These are phyloP conservation scores for Cyanoderma ruficeps DNA, from an alignment of 2,113 vertebrate genomes.

Conservation along the genomic window DNA sequence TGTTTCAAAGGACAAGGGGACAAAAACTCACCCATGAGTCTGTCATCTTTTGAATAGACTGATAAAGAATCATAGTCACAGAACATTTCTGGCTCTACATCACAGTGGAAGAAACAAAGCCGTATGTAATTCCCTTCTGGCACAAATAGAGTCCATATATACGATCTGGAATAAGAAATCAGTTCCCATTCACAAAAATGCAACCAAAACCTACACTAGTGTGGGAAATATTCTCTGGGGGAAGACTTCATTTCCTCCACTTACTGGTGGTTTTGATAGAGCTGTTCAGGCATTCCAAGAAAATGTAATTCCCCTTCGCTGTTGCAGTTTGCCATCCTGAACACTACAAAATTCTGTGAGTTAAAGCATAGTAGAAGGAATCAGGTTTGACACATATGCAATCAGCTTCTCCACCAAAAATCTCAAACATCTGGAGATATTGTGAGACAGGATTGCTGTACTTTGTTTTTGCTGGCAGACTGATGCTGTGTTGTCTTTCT, in stretches of 20 bases:
- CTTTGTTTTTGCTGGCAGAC: not conserved
- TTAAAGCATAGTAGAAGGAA: not conserved
- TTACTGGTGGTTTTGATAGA: conserved; percentile 81
- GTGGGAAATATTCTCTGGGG: not conserved
- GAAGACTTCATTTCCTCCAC: not conserved
- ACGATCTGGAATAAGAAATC: conserved; percentile 68
- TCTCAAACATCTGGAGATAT: not conserved
- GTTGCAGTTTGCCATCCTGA: conserved; percentile 51
- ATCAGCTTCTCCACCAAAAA: not conserved
- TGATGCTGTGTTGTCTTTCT: not conserved
- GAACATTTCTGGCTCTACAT: conserved; percentile 73
- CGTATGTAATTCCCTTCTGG: conserved; percentile 66
- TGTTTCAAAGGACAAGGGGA: not conserved
- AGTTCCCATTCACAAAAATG: not conserved
- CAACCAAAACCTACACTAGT: not conserved
- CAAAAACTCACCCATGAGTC: conserved; percentile 75
- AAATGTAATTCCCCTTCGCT: conserved; percentile 76
- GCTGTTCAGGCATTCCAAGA: conserved; percentile 59
- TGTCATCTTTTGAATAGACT: conserved; percentile 64
- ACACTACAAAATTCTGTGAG: conserved; percentile 71
- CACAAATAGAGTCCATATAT: conserved; percentile 76
- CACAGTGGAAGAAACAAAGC: conserved; percentile 76
- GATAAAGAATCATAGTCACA: conserved; percentile 79
- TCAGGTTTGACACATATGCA: not conserved
- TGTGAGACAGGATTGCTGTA: not conserved